Evolutionary conservation across 53 echinoderm and acorn worm genomes (phyloP), one percentile per base, ranked within the genome.

Genomic region (Echinarachnius parma): DNA sequence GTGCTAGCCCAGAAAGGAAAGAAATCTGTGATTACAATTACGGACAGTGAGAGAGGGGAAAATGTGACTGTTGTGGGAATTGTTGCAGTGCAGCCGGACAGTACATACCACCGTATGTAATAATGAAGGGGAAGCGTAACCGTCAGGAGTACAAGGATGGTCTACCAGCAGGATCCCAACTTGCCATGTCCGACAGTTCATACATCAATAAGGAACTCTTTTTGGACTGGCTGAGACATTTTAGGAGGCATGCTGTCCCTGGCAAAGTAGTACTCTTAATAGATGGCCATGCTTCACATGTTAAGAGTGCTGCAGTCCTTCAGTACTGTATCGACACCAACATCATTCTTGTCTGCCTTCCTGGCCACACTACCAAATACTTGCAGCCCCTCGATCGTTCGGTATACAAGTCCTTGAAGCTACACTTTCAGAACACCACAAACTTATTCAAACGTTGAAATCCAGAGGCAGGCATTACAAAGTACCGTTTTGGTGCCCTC

Each of bases 151-250:
- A 47, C 24, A 7, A 42, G 20, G 75, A 75, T 64, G 80, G 80
- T 15, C 61, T 81, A 25, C 81, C 81, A 1, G 48, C 80, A 34
- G 66, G 86, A 55, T 80, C 80, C 4, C 29, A 75, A 28, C 29
- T 86, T 39, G 58, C 64, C 36, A 86, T 86, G 86, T 76, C 69
- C 16, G 87, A 87, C 3, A 37, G 48, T 19, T 77, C 71, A 0
- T 87, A 77, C 58, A 81, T 81, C 50, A 87, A 87, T 48, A 77
- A 45, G 28, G 71, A 77, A 31, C 19, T 78, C 13, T 81, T 86
- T 49, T 48, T 86, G 42, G 61, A 86, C 28, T 77, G 87, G 81
- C 58, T 77, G 30, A 77, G 71, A 11, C 10, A 70, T 26, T 86
- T 86, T 30, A 28, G 77, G 1, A 77, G 26, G 37, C 62, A 81